Evolutionary conservation across 2,113 vertebrate species (phyloP).

Genomic region (Caracal caracal): DNA sequence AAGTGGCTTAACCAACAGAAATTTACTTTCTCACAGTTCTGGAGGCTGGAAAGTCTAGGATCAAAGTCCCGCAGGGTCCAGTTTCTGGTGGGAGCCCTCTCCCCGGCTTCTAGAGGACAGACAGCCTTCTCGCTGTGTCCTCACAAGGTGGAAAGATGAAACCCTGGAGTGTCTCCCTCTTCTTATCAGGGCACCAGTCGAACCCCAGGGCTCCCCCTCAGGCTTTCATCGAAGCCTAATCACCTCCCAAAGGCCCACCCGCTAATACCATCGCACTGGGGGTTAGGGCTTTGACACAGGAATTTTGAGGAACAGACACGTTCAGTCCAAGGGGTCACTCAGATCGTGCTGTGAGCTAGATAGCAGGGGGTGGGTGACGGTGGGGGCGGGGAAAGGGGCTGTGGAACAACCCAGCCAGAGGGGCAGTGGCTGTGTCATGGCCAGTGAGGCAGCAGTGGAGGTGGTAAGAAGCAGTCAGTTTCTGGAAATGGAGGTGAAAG

Average conservation of each 20-base stretch:
- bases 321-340: background rate
- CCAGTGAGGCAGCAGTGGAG: too few relatives aligned
- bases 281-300: background rate
- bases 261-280: background rate
- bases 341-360: background rate
- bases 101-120: background rate
- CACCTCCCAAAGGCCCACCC: background rate
- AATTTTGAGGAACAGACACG: background rate
- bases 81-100: background rate
- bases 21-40: background rate
- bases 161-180: background rate
- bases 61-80: background rate
- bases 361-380: background rate
- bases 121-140: background rate
- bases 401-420: background rate
- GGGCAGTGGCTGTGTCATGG: background rate
- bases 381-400: accelerated
- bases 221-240: background rate
- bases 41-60: background rate
- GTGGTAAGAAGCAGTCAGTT: background rate
- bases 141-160: background rate
- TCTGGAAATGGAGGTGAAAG: background rate
- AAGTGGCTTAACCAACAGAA: background rate
- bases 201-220: accelerated
- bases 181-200: background rate